Base-by-base conservation (phyloP, 2,888 invertebrate genomes). In the Autographa gamma region DNA sequence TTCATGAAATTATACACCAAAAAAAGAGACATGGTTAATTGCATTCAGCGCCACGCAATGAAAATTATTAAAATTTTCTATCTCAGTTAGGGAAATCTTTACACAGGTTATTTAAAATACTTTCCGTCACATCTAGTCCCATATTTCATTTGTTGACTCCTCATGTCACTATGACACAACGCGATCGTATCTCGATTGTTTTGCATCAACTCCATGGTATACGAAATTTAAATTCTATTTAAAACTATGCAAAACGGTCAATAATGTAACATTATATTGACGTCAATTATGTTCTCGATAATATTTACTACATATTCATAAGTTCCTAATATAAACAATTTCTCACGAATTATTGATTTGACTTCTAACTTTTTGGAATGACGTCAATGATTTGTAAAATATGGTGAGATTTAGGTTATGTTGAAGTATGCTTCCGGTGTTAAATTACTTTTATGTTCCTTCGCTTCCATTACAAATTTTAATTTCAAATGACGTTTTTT, bases 251-350 rank as follows among this genome's bases (percentile, higher is more conserved):
- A 48, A 48, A 43, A 48, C n/a, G 48, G 48, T 48, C 48, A 48
- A n/a, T 48, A 48, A 7, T 48, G 48, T 48, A 5, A 48, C 48
- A 48, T n/a, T 48, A 48, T 48, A 48, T 7, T 48, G 48, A 48
- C 48, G 48, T 48, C 48, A 48, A n/a, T 48, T 48, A 48, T 48
- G 48, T 8, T 48, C 48, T 48, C 48, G 48, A 48, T 48, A 48
- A 48, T n/a, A n/a, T 48, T 48, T n/a, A n/a, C 48, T n/a, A 48
- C 43, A 48, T 48, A 48, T 48, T 48, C 48, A 48, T n/a, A 48
- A 48, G n/a, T 0, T n/a, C 48, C 48, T 48, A 48, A 48, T n/a
- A n/a, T 48, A 48, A n/a, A 48, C 48, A 48, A 48, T 48, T 48
- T 48, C 48, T 48, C 48, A 48, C 48, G 48, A 48, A 43, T 43